Evolutionary conservation across 2,888 invertebrate genomes (phyloP), one percentile per base, ranked within the genome.

Genomic region (Leptarthrus brevirostris): DNA sequence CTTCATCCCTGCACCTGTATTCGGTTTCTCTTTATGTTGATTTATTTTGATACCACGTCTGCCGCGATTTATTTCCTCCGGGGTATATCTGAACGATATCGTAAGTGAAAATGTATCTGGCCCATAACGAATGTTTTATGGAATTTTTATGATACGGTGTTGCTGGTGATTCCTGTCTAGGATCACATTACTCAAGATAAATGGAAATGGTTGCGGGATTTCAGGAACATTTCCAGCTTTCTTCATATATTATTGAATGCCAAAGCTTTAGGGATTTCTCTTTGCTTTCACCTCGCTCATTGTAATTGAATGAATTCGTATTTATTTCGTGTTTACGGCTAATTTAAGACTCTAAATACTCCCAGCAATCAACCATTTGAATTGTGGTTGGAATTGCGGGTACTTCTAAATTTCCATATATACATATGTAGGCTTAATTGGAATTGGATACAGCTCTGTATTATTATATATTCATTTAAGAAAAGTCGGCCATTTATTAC

Each of bases 121-220:
- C 36, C 18, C 47, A 47, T 44, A 64, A 64, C 44, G 64, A 64
- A 64, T 44, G 64, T 14, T 64, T 64, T 64, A 64, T 64, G 64
- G 64, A 64, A 64, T 64, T 64, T 64, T 64, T 64, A 64, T 64
- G 64, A 64, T 64, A 44, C 64, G 24, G 47, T 64, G 64, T 64
- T 64, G 64, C 44, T 22, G 47, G 14, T 64, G 64, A 64, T 64
- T 64, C 44, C 44, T 24, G 47, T 64, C 64, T 64, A 64, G 64
- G 44, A 64, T 44, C 44, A 44, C 64, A 64, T 64, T 64, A 64
- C 22, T 64, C 64, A 64, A 64, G 64, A 14, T 64, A 64, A 64
- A 64, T 64, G 64, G 64, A 47, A 64, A 24, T 64, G 44, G 47
- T 20, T 64, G 44, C 44, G 44, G 64, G 44, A 64, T 44, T 44